Conservation (phyloP, 2,113 vertebrate species). For the Thalassarche chlororhynchos region DNA sequence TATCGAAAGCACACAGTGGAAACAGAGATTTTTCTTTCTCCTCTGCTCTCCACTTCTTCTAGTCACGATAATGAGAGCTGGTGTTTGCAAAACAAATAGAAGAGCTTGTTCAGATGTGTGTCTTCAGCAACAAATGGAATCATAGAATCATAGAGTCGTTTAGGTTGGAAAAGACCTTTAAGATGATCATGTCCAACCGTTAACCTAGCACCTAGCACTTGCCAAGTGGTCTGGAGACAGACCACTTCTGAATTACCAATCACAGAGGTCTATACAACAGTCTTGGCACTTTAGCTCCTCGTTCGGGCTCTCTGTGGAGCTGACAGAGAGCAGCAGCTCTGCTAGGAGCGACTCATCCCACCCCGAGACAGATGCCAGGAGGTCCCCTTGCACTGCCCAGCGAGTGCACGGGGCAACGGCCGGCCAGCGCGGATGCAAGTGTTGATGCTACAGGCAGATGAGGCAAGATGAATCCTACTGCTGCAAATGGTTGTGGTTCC, state of each 20-base stretch:
- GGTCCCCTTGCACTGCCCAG: not conserved
- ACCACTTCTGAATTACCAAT: accelerated
- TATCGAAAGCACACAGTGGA: accelerated
- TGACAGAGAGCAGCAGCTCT: not conserved
- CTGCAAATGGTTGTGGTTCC: accelerated
- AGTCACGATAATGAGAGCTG: accelerated
- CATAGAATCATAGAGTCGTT: no score
- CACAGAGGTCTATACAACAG: not conserved
- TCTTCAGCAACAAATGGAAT: not conserved
- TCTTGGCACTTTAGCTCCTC: no score
- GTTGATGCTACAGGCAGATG: not conserved
- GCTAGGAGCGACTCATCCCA: not conserved
- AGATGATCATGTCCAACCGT: no score
- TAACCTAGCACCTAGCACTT: no score
- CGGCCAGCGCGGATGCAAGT: accelerated
- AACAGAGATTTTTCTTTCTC: no score
- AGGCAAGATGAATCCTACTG: not conserved
- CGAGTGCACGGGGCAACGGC: accelerated
- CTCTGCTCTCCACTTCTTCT: not conserved
- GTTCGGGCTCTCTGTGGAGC: not conserved
- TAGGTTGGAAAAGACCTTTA: no score
- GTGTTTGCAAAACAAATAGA: not conserved
- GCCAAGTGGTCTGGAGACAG: not conserved
- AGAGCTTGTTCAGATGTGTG: not conserved
- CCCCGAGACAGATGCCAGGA: not conserved